Conservation (phyloP, 1,140 invertebrate genomes). For the Platyura marginata region DNA sequence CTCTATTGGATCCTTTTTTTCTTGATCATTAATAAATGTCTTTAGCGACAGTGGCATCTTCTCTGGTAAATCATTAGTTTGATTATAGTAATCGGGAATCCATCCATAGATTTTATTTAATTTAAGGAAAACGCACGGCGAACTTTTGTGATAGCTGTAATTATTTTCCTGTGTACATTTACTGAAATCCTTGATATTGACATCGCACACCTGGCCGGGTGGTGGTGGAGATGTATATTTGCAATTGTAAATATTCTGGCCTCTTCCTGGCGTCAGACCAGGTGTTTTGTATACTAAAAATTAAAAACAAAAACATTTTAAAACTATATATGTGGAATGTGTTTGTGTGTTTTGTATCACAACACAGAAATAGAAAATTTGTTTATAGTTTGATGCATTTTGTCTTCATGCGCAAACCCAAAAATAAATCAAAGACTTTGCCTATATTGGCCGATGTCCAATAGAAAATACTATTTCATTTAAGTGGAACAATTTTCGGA, state of each 20-base stretch:
- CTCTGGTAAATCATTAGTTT: conserved; percentile 33
- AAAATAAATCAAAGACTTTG: too few relatives aligned
- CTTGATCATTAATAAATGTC: conserved; percentile 16
- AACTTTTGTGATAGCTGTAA: conserved; percentile 54
- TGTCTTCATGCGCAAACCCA: too few relatives aligned
- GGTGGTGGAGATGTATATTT: conserved; percentile 37
- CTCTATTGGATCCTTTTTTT: conserved; percentile 8
- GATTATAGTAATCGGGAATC: conserved; percentile 50
- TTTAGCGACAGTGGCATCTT: conserved; percentile 48
- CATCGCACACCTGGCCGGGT: conserved; percentile 48
- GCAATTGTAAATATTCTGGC: conserved; percentile 46
- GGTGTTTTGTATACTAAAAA: conserved; percentile 45
- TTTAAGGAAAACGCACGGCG: conserved; percentile 68
- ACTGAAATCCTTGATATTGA: conserved; percentile 40
- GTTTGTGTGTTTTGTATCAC: too few relatives aligned
- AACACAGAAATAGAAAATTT: too few relatives aligned
- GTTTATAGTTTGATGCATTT: too few relatives aligned
- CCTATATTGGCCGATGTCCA: background rate
- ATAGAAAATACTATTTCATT: background rate
- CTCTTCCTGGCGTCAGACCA: conserved; percentile 39
- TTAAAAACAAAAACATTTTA: too few relatives aligned
- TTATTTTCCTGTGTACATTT: conserved; percentile 48
- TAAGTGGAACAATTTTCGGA: background rate
- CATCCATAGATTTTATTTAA: conserved; percentile 65
- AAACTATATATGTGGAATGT: too few relatives aligned